phyloP scores from a whole-genome alignment of 1,140 invertebrate genomes.

The Physella acuta region DNA sequence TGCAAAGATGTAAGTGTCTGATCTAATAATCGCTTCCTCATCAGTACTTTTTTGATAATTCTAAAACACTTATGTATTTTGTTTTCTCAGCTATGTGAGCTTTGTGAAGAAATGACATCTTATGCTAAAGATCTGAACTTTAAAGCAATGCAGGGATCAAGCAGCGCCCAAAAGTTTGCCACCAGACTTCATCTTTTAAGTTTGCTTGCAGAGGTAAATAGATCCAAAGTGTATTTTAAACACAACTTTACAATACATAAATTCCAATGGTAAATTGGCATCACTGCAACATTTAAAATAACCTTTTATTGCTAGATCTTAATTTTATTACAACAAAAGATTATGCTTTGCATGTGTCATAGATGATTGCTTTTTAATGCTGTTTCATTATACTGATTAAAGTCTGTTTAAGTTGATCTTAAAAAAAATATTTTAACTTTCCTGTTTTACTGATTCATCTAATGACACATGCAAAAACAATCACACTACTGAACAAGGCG shows the following conservation, averaged over 20 bases:
- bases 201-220: conserved; percentile 77
- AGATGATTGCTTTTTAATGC: too few relatives aligned
- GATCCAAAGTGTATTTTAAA: neutral
- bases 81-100: conserved; percentile 3
- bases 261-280: neutral
- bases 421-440: too few relatives aligned
- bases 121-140: conserved; percentile 17
- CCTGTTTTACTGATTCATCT: too few relatives aligned
- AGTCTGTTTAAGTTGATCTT: too few relatives aligned
- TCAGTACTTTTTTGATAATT: neutral
- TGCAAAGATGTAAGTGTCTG: conserved; percentile 63
- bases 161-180: conserved; percentile 66
- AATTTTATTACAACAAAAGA: too few relatives aligned
- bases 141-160: conserved; percentile 2
- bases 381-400: too few relatives aligned
- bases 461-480: too few relatives aligned
- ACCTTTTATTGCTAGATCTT: too few relatives aligned
- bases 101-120: conserved; percentile 6
- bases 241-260: neutral
- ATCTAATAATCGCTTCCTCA: neutral
- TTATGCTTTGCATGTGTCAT: too few relatives aligned
- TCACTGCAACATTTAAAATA: neutral
- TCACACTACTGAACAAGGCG: too few relatives aligned
- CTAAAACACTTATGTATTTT: neutral
- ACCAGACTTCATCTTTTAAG: conserved; percentile 76